Evolutionary conservation across 2,888 invertebrate genomes (phyloP).

Genomic region (Alloplasta piceator): DNA sequence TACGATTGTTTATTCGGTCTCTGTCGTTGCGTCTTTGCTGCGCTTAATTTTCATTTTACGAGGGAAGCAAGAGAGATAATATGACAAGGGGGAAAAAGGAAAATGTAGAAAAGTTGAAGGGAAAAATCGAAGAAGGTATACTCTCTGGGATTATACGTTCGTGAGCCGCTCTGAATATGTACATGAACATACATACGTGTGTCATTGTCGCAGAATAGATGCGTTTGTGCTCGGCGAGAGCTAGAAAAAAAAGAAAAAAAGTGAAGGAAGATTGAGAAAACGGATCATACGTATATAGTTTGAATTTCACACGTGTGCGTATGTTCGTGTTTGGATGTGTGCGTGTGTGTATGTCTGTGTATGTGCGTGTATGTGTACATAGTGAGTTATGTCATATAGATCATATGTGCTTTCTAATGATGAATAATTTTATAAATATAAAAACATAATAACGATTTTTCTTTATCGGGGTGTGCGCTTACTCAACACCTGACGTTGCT

Average conservation of each 20-base stretch:
- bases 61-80: constrained; percentile 47
- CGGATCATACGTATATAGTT: constrained; percentile 38
- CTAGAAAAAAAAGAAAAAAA: constrained; percentile 39
- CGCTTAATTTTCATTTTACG: constrained; percentile 62
- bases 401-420: constrained; percentile 83
- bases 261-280: constrained; percentile 7
- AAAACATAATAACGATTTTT: constrained; percentile 78
- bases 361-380: constrained; percentile 73
- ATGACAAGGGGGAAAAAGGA: constrained; percentile 9
- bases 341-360: constrained; percentile 55
- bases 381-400: constrained; percentile 81
- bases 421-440: constrained; percentile 83
- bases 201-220: constrained; percentile 51
- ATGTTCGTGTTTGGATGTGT: constrained; percentile 63
- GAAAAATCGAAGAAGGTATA: constrained; percentile 66
- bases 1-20: constrained; percentile 58
- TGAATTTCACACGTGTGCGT: constrained; percentile 62
- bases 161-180: constrained; percentile 78
- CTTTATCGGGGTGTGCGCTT: constrained; percentile 71
- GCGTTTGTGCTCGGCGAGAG: constrained; percentile 55
- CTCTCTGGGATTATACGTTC: constrained; percentile 73
- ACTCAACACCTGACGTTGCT: constrained; percentile 58
- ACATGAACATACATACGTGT: constrained; percentile 74
- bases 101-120: constrained; percentile 45
- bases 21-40: constrained; percentile 50